A percentile compares a stretch with the other conserved stretches of the same genome.
Evolutionary conservation across 1,140 invertebrate species (phyloP).

Genomic region (Camponotus floridanus): DNA sequence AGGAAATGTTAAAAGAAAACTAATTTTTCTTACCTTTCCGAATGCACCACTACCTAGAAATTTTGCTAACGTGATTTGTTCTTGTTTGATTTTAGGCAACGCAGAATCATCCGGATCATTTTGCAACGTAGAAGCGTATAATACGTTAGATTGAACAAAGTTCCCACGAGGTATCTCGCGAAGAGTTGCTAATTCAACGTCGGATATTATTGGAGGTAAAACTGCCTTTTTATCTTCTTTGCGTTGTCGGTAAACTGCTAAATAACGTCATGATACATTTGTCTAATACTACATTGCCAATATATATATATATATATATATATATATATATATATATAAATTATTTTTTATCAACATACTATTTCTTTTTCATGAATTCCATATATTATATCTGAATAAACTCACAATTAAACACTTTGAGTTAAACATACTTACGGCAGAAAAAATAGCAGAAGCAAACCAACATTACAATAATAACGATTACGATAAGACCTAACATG

Average conservation of each 20-base stretch:
- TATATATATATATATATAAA: background rate
- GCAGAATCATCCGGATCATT: constrained; percentile 88
- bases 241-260: constrained; percentile 85
- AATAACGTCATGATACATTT: constrained; percentile 57
- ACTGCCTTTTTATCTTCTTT: constrained; percentile 88
- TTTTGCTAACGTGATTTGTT: constrained; percentile 93
- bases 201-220: constrained; percentile 87
- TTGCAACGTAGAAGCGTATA: constrained; percentile 91
- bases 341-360: constrained; percentile 15
- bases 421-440: constrained; percentile 80
- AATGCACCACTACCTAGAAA: constrained; percentile 98
- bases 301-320: background rate
- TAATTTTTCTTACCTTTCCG: constrained; percentile 90
- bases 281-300: constrained; percentile 11
- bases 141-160: constrained; percentile 93
- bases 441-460: constrained; percentile 82
- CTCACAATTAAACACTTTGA: constrained; percentile 6
- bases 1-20: background rate
- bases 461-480: constrained; percentile 84
- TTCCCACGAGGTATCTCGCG: constrained; percentile 92
- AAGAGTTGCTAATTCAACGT: constrained; percentile 95
- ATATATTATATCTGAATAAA: background rate
- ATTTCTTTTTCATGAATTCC: background rate
- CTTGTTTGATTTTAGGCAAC: constrained; percentile 93
- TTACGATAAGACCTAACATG: constrained; percentile 88